These are phyloP conservation scores for Uloborus diversus DNA, from an alignment of 1,140 invertebrate genomes.

Conservation along the genomic window DNA sequence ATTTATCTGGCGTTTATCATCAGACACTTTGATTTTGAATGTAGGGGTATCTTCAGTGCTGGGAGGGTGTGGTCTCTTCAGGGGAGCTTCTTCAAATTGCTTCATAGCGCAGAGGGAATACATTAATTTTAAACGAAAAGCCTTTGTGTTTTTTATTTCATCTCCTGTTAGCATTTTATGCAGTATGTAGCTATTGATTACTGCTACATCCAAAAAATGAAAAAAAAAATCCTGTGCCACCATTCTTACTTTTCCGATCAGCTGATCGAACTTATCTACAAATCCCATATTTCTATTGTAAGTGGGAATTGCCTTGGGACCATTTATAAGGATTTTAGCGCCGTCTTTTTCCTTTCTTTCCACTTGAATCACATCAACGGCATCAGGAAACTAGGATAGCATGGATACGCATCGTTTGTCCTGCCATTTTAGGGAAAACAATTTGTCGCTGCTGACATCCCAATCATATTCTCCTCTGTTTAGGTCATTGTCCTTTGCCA, in stretches of 20 bases:
- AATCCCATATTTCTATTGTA: conserved; percentile 7
- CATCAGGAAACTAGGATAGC: conserved; percentile 26
- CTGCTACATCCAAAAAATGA: background rate
- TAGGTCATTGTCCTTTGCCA: background rate
- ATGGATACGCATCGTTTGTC: conserved; percentile 55
- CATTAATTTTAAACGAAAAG: background rate
- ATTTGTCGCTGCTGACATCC: background rate
- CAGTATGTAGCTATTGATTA: background rate
- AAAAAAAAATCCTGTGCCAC: background rate
- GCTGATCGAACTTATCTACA: conserved; percentile 14
- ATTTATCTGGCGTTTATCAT: too few relatives aligned
- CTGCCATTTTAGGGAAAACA: conserved; percentile 2
- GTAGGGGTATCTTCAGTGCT: background rate
- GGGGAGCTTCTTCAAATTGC: background rate
- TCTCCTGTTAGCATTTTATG: background rate
- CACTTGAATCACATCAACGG: background rate
- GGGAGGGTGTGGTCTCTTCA: background rate
- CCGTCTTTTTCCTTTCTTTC: conserved; percentile 31
- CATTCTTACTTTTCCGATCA: background rate
- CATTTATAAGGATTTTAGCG: background rate
- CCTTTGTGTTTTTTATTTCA: background rate
- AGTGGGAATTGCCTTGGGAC: conserved; percentile 62
- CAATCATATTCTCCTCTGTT: background rate
- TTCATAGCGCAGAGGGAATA: background rate
- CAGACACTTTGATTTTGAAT: too few relatives aligned